Evolutionary conservation across 2,113 vertebrate species (phyloP).

Genomic region (Lophura nycthemera): DNA sequence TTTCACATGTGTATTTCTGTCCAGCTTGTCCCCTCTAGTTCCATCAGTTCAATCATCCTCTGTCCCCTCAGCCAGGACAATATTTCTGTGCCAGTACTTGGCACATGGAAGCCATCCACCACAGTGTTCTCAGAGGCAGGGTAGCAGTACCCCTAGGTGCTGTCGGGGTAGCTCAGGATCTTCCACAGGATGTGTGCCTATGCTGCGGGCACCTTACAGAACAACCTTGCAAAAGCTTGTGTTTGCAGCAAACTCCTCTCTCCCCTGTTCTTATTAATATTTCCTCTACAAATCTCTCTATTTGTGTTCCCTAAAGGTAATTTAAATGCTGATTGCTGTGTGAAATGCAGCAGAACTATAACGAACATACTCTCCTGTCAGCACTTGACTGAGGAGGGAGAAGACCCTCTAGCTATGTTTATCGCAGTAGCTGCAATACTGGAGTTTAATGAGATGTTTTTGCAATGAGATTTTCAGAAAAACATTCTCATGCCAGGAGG

Average conservation of each 20-base stretch:
- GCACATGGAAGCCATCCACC: not conserved
- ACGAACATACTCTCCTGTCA: not conserved
- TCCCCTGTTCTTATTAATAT: not conserved
- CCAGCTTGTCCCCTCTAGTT: not conserved
- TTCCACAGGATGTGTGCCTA: not conserved
- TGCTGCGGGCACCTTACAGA: not conserved
- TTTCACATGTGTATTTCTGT: no score
- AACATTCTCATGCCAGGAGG: not conserved
- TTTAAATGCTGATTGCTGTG: not conserved
- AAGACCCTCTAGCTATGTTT: not conserved
- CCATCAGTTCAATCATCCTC: not conserved
- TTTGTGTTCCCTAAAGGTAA: constrained; percentile 5
- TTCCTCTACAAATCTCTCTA: not conserved
- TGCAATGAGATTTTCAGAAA: not conserved
- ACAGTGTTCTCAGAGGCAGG: not conserved
- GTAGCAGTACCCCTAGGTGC: rapidly evolving
- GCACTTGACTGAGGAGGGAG: not conserved
- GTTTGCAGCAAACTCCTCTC: not conserved
- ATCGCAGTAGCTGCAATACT: not conserved
- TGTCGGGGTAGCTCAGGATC: rapidly evolving
- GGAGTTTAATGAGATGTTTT: not conserved
- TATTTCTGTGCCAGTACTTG: not conserved
- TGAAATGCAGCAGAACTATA: not conserved
- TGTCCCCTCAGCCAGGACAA: not conserved
- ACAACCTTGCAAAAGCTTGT: not conserved